A percentile compares a stretch with the other conserved stretches of the same genome.
Conservation (phyloP, 2,797 vertebrate genomes). For the Galago senegalensis region DNA sequence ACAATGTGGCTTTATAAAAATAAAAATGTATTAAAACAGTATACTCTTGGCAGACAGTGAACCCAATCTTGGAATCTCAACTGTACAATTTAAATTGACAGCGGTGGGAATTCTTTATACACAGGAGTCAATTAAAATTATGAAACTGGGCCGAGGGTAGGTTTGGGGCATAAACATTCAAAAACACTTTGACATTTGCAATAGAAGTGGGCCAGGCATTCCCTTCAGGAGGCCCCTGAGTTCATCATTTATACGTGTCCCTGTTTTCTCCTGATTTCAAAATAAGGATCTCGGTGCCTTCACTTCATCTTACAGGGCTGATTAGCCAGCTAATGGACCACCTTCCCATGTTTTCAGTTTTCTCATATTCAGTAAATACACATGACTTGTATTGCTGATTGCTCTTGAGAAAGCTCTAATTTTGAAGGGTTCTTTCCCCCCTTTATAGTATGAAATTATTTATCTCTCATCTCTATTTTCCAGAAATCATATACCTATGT, state of each 20-base stretch:
- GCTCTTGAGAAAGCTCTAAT: not conserved
- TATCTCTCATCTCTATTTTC: not conserved
- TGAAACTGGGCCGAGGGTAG: not conserved
- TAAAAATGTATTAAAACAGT: constrained; percentile 30
- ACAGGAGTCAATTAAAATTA: constrained; percentile 53
- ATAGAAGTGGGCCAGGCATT: not conserved
- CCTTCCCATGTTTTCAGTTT: not conserved
- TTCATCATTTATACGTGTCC: not conserved
- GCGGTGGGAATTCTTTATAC: constrained; percentile 49
- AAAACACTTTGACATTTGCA: constrained; percentile 38
- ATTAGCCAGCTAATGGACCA: constrained; percentile 72
- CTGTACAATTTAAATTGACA: constrained; percentile 55
- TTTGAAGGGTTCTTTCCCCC: not conserved
- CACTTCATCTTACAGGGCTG: constrained; percentile 55
- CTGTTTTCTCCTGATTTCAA: constrained; percentile 21
- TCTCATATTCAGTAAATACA: constrained; percentile 48
- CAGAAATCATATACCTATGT: not conserved
- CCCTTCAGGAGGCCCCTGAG: not conserved
- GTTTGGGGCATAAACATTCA: constrained; percentile 4
- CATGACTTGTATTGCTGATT: not conserved
- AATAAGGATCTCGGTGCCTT: constrained; percentile 10
- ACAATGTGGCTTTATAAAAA: constrained; percentile 9
- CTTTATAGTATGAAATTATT: not conserved
- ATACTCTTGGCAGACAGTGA: not conserved
- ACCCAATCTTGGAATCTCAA: not conserved